Evolutionary conservation across 2,888 invertebrate species (phyloP).

Genomic region (Harpalus rubripes): DNA sequence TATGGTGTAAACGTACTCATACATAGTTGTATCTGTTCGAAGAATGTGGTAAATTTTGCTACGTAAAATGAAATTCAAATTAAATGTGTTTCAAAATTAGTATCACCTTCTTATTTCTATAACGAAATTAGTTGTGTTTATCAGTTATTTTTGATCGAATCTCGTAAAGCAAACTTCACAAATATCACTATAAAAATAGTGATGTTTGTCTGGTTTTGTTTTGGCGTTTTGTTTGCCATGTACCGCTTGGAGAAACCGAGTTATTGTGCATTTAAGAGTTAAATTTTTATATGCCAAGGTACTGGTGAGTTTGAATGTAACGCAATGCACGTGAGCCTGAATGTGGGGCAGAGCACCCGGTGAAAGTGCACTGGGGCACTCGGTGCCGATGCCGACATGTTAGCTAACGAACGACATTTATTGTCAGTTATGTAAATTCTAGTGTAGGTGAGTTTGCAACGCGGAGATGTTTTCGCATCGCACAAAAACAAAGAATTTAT

Average conservation of each 20-base stretch:
- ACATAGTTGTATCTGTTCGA: too few relatives aligned
- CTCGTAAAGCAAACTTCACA: too few relatives aligned
- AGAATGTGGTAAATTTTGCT: too few relatives aligned
- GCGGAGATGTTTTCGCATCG: neutral
- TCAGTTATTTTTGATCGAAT: too few relatives aligned
- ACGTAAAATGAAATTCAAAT: too few relatives aligned
- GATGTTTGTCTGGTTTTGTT: too few relatives aligned
- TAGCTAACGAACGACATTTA: conserved; percentile 58
- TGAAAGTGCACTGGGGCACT: conserved; percentile 57
- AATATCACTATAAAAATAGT: too few relatives aligned
- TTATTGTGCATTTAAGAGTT: conserved; percentile 26
- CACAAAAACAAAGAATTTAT: conserved; percentile 19
- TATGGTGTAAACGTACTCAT: too few relatives aligned
- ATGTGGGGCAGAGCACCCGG: conserved; percentile 55
- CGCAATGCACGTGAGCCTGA: conserved; percentile 30
- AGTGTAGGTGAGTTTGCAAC: conserved; percentile 22
- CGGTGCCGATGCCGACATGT: neutral
- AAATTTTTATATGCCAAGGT: conserved; percentile 43
- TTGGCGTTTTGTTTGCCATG: too few relatives aligned
- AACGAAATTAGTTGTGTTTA: too few relatives aligned
- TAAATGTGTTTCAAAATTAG: too few relatives aligned
- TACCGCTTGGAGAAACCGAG: neutral
- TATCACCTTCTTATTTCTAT: too few relatives aligned
- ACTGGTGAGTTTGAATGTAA: conserved; percentile 16
- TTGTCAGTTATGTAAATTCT: conserved; percentile 46